Conservation (phyloP, 2,888 invertebrate species). For the Alsophila aescularia region DNA sequence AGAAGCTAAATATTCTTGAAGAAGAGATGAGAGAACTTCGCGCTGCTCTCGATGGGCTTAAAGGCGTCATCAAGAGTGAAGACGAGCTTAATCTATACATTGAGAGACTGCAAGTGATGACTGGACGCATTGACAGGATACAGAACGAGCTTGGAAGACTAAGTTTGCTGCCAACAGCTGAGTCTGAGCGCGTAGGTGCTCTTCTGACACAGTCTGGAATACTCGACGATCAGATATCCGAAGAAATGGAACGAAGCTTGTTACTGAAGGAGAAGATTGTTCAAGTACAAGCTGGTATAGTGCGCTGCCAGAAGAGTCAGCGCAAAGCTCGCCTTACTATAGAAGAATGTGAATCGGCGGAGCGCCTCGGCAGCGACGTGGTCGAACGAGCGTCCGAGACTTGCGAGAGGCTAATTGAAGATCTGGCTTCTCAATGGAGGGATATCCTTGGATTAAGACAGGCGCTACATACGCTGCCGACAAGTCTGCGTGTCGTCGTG, state of each 20-base stretch:
- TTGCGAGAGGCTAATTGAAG: slow-evolving; percentile 88
- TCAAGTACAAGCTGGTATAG: slow-evolving; percentile 89
- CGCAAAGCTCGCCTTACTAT: slow-evolving; percentile 86
- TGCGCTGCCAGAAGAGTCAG: slow-evolving; percentile 88
- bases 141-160: slow-evolving; percentile 91
- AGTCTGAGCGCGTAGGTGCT: slow-evolving; percentile 91
- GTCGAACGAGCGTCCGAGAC: slow-evolving; percentile 90
- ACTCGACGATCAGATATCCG: slow-evolving; percentile 88
- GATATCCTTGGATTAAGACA: slow-evolving; percentile 90
- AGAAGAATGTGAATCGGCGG: slow-evolving; percentile 89
- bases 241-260: slow-evolving; percentile 90
- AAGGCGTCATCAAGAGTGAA: slow-evolving; percentile 92
- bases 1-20: slow-evolving; percentile 90
- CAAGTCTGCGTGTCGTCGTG: slow-evolving; percentile 89
- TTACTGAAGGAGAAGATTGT: slow-evolving; percentile 90
- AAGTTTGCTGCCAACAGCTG: slow-evolving; percentile 88
- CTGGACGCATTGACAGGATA: slow-evolving; percentile 89
- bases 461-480: slow-evolving; percentile 90
- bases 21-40: slow-evolving; percentile 91
- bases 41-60: slow-evolving; percentile 87
- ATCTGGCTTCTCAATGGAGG: slow-evolving; percentile 89
- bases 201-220: slow-evolving; percentile 88
- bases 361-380: slow-evolving; percentile 89
- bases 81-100: slow-evolving; percentile 93
- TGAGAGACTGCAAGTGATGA: slow-evolving; percentile 91